A percentile compares a stretch with the other conserved stretches of the same genome.
Evolutionary conservation across 2,888 invertebrate genomes (phyloP).

Genomic region (Aradus depressus): DNA sequence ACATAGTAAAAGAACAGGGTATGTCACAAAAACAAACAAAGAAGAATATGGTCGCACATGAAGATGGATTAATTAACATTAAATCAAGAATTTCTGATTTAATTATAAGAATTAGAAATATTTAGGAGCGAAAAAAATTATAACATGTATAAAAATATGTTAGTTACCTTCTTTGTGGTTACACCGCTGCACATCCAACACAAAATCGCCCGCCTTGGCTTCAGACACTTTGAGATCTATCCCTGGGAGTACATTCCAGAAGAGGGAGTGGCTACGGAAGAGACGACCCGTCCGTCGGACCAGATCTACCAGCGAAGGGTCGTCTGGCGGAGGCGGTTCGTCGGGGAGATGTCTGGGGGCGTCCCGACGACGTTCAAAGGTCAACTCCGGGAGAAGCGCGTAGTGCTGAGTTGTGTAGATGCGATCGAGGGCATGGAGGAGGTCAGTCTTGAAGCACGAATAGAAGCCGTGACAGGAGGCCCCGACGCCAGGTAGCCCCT

Average conservation of each 20-base stretch:
- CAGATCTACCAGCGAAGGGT: background rate
- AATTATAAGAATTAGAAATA: too few relatives aligned
- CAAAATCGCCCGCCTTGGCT: conserved; percentile 18
- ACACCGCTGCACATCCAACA: conserved; percentile 43
- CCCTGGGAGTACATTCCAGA: conserved; percentile 22
- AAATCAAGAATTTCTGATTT: too few relatives aligned
- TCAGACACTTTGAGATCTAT: conserved; percentile 22
- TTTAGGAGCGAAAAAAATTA: too few relatives aligned
- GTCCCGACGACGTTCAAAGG: conserved; percentile 2
- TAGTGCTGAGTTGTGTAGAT: conserved; percentile 11
- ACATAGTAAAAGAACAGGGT: too few relatives aligned
- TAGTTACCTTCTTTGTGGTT: conserved; percentile 42
- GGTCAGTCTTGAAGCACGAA: conserved; percentile 2
- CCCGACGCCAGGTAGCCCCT: too few relatives aligned
- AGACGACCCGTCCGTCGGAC: conserved; percentile 13
- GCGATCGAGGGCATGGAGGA: conserved; percentile 9
- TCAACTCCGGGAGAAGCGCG: conserved; percentile 10
- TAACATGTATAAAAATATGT: too few relatives aligned
- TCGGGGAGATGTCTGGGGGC: background rate
- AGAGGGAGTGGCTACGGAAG: conserved; percentile 21
- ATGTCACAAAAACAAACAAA: too few relatives aligned
- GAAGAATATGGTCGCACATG: too few relatives aligned
- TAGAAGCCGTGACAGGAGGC: background rate
- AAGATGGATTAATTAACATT: too few relatives aligned
- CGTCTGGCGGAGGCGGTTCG: background rate